Conservation (phyloP, 1,140 invertebrate species). For the Aradophagus sp. region DNA sequence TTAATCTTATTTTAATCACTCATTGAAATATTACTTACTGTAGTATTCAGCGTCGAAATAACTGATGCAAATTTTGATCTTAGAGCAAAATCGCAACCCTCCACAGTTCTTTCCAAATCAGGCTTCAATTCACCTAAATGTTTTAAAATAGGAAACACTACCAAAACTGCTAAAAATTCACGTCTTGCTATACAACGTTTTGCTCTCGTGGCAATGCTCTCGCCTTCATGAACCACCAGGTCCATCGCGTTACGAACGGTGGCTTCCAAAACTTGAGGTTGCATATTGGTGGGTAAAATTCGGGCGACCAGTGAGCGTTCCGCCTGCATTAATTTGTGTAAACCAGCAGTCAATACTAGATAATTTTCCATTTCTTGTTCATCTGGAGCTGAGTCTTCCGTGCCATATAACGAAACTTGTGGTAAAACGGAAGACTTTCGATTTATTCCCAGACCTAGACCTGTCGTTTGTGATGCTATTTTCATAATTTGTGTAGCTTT, state of each 20-base stretch:
- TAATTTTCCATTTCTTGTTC: constrained; percentile 93
- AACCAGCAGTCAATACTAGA: constrained; percentile 86
- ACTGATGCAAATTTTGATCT: constrained; percentile 84
- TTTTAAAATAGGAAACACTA: constrained; percentile 90
- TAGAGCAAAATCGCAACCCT: constrained; percentile 82
- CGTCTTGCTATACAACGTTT: constrained; percentile 86
- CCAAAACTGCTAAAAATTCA: constrained; percentile 88
- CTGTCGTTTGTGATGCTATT: constrained; percentile 85
- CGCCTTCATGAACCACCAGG: constrained; percentile 88
- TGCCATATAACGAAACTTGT: constrained; percentile 58
- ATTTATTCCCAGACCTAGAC: constrained; percentile 66
- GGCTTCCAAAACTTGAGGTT: constrained; percentile 88
- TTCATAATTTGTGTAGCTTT: constrained; percentile 90
- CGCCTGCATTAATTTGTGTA: constrained; percentile 91
- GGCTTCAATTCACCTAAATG: constrained; percentile 87
- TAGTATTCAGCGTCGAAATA: constrained; percentile 83
- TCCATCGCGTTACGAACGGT: constrained; percentile 90
- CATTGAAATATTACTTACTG: constrained; percentile 75
- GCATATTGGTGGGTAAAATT: constrained; percentile 87
- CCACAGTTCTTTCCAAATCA: constrained; percentile 87
- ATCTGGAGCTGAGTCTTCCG: constrained; percentile 75
- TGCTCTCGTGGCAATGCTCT: constrained; percentile 85
- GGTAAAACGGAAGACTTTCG: constrained; percentile 69
- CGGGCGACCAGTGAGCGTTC: constrained; percentile 88
- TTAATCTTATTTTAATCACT: no score